These are phyloP conservation scores for Lasiurus borealis DNA, from an alignment of 2,113 vertebrate species.

Conservation along the genomic window DNA sequence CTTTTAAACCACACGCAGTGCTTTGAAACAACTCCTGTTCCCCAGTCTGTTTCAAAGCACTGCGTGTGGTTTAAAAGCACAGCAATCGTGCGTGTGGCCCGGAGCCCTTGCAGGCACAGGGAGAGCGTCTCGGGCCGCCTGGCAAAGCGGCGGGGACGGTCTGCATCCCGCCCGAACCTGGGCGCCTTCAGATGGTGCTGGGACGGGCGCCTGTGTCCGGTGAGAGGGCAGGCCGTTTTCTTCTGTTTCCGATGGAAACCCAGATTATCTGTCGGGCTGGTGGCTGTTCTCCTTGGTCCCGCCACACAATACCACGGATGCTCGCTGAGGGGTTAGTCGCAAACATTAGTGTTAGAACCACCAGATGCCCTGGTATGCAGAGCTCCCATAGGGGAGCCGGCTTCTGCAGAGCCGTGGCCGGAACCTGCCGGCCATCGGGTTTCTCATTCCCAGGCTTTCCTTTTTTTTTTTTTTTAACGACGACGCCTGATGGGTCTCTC, in stretches of 20 bases:
- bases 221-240: not conserved
- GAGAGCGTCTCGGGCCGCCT: too few species aligned
- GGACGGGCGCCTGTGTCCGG: rapidly evolving
- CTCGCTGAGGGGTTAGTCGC: not conserved
- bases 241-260: not conserved
- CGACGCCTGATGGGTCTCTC: conserved; percentile 15
- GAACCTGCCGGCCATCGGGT: not conserved
- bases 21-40: not conserved
- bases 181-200: not conserved
- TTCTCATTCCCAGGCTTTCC: not conserved
- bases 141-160: not conserved
- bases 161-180: not conserved
- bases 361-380: not conserved
- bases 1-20: too few species aligned
- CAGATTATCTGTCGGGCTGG: not conserved
- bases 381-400: not conserved
- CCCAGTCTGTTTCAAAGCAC: not conserved
- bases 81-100: not conserved
- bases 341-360: not conserved
- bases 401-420: conserved; percentile 6
- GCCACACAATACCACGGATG: not conserved
- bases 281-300: too few species aligned
- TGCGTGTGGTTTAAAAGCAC: not conserved
- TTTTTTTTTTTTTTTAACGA: not conserved
- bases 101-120: not conserved